phyloP scores from a whole-genome alignment of 2,113 vertebrate species.

The Saimiri boliviensis region DNA sequence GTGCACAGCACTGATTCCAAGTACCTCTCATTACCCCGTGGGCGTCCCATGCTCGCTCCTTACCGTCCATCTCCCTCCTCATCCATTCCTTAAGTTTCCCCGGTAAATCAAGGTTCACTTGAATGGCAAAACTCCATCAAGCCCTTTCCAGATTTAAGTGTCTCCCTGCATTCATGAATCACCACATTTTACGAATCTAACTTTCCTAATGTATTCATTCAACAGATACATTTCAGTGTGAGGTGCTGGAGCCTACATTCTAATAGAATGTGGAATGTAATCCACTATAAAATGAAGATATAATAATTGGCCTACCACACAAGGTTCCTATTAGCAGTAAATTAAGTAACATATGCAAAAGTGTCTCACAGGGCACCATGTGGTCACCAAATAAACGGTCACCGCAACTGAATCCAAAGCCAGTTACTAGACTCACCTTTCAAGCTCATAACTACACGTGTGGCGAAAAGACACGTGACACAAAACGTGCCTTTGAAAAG shows the following conservation, averaged over 20 bases:
- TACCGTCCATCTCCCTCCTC: not conserved
- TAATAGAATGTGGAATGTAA: conserved; percentile 25
- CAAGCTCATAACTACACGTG: not conserved
- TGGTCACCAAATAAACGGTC: not conserved
- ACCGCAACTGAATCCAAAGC: conserved; percentile 17
- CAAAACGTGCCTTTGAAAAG: not conserved
- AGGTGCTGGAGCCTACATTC: not conserved
- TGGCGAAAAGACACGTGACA: not conserved
- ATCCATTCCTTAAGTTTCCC: not conserved
- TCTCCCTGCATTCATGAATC: not conserved
- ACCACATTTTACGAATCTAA: not conserved
- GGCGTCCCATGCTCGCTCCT: not conserved
- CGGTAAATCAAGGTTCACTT: not conserved
- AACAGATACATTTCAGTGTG: not conserved
- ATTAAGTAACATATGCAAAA: conserved; percentile 4
- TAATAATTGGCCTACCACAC: conserved; percentile 30
- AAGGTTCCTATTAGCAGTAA: not conserved
- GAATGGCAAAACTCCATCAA: not conserved
- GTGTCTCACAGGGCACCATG: not conserved
- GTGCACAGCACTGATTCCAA: not conserved
- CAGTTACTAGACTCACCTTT: not conserved
- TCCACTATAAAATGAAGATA: conserved; percentile 28
- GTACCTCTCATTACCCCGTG: fast-evolving
- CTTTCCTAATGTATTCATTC: conserved; percentile 27
- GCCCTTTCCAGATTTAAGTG: not conserved